phyloP scores from a whole-genome alignment of 2,888 invertebrate species.

The Erebia ligea region DNA sequence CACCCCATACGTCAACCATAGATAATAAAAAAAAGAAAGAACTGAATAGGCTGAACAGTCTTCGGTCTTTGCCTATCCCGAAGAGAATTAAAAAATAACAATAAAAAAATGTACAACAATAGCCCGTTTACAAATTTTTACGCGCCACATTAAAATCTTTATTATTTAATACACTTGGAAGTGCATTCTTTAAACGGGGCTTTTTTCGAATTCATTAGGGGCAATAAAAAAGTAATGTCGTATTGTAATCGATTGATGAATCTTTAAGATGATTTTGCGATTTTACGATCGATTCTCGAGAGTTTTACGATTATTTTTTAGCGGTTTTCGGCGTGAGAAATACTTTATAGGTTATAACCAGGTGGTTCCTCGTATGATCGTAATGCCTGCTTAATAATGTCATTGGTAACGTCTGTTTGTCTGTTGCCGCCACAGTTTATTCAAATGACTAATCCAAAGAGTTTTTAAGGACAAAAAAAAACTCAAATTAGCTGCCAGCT shows the following conservation, averaged over 20 bases:
- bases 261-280: conserved; percentile 76
- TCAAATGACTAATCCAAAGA: background rate
- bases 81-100: conserved; percentile 19
- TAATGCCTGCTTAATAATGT: conserved; percentile 13
- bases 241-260: conserved; percentile 75
- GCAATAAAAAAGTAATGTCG: conserved; percentile 76
- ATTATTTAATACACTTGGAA: conserved; percentile 70
- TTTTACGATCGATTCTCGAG: conserved; percentile 72
- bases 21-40: conserved; percentile 49
- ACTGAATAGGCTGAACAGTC: conserved; percentile 17
- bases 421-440: background rate
- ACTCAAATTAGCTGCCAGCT: background rate
- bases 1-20: conserved; percentile 63
- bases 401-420: conserved; percentile 17
- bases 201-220: conserved; percentile 69
- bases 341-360: conserved; percentile 36
- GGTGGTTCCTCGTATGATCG: conserved; percentile 33
- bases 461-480: conserved; percentile 8
- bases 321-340: conserved; percentile 69
- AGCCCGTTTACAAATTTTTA: conserved; percentile 77
- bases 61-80: conserved; percentile 26
- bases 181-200: conserved; percentile 39
- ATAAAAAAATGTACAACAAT: conserved; percentile 52
- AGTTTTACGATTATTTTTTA: conserved; percentile 63
- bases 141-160: conserved; percentile 67